Conservation (phyloP, 2,797 vertebrate species). For the Sus cebifrons region DNA sequence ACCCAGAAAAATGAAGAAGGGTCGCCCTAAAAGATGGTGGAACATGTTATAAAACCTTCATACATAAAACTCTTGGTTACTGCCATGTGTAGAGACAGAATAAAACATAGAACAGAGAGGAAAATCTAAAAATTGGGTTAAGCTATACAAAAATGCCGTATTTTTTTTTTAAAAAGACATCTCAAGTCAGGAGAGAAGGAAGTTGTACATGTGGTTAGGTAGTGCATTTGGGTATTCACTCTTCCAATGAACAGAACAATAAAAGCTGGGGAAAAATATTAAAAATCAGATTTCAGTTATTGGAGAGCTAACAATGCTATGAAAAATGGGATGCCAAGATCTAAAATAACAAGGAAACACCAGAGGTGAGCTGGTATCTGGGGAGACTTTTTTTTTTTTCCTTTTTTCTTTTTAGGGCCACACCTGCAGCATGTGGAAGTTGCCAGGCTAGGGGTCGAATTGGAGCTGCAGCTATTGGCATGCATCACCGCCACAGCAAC, state of each 20-base stretch:
- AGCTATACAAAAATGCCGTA: neutral
- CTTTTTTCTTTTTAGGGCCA: no score
- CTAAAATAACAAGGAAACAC: neutral
- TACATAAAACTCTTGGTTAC: no score
- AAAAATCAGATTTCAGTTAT: no score
- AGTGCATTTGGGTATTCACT: neutral
- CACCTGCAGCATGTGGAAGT: no score
- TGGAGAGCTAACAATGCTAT: neutral
- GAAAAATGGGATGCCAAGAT: neutral
- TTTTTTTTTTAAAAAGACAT: neutral
- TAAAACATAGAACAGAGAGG: neutral
- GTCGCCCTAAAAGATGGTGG: neutral
- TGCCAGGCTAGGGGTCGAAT: no score
- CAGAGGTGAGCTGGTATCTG: neutral
- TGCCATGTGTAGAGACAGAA: neutral
- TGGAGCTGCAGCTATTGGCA: no score
- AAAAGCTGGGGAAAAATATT: neutral
- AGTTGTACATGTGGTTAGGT: no score
- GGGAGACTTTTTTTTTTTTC: no score
- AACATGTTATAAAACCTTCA: neutral
- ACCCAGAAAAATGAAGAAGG: no score
- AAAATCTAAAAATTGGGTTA: neutral
- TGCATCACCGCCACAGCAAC: no score
- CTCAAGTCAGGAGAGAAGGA: neutral
- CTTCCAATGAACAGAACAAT: neutral